Evolutionary conservation across 2,113 vertebrate species (phyloP).

Genomic region (Gnathonemus echidnorhynchus): DNA sequence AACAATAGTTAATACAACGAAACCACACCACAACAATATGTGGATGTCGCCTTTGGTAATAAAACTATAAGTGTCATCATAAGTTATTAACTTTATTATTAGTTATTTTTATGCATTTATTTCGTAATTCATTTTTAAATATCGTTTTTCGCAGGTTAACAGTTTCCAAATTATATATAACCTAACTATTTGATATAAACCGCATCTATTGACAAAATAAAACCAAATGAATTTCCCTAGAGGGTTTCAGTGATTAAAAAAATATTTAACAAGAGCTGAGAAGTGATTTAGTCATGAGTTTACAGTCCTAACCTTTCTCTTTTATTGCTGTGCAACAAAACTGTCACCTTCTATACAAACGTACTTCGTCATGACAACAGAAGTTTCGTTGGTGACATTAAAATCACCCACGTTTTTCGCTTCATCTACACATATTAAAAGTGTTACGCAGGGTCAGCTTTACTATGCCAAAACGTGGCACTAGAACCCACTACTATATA

Average conservation of each 20-base stretch:
- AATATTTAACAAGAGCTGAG: background rate
- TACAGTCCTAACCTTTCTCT: background rate
- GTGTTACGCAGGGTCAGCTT: background rate
- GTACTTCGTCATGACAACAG: constrained; percentile 22
- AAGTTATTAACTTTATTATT: background rate
- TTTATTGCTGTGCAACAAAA: constrained; percentile 12
- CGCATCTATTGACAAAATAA: background rate
- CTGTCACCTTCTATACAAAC: constrained; percentile 5
- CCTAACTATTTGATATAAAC: background rate
- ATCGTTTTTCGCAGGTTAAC: background rate
- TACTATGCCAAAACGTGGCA: background rate
- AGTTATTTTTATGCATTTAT: background rate
- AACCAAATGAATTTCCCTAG: background rate
- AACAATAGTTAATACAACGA: background rate
- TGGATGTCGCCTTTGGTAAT: background rate
- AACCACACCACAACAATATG: background rate
- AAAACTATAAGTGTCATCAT: background rate
- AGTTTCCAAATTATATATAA: background rate
- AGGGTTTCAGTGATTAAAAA: background rate
- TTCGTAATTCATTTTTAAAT: background rate
- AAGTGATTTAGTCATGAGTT: background rate
- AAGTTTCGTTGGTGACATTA: constrained; percentile 5
- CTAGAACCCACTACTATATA: background rate
- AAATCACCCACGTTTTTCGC: background rate
- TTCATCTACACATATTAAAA: background rate